Conservation (phyloP, 2,113 vertebrate species). For the Chloebia gouldiae region DNA sequence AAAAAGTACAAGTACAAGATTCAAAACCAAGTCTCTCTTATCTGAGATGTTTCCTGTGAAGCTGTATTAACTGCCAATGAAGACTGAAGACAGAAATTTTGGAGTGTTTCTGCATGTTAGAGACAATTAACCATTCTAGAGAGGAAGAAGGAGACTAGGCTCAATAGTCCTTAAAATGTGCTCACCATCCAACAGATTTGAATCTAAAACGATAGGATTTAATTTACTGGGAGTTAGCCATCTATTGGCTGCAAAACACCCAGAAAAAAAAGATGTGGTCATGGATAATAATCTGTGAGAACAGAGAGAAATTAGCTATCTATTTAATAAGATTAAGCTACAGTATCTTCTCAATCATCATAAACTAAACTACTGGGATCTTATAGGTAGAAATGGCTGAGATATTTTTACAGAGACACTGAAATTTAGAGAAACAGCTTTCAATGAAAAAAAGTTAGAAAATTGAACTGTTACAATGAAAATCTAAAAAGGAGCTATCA, state of each 20-base stretch:
- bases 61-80: background rate
- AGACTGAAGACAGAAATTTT: background rate
- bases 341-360: background rate
- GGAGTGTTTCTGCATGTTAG: background rate
- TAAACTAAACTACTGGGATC: background rate
- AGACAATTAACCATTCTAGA: background rate
- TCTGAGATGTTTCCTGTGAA: background rate
- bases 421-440: background rate
- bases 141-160: background rate
- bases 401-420: background rate
- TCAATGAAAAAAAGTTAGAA: background rate
- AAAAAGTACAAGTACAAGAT: background rate
- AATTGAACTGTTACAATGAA: background rate
- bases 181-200: background rate
- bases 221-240: background rate
- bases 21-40: background rate
- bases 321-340: background rate
- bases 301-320: background rate
- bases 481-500: background rate
- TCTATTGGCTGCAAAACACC: background rate
- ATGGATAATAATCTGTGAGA: background rate
- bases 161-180: background rate
- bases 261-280: background rate
- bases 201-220: background rate
- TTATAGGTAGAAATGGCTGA: background rate